Evolutionary conservation across 2,888 invertebrate species (phyloP).

Genomic region (Anarsia innoxiella): DNA sequence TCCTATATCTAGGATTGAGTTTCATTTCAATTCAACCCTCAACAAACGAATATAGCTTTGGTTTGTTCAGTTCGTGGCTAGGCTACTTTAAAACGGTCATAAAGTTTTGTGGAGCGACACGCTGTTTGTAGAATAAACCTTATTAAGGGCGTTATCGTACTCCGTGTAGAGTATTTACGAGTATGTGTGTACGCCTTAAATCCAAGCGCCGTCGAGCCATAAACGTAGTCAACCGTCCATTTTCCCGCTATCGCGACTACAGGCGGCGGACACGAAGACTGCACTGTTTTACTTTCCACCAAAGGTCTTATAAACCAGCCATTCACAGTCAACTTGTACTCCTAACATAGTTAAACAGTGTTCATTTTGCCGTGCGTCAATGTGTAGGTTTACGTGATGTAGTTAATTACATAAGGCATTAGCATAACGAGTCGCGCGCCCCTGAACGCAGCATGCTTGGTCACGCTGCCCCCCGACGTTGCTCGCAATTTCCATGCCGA

Average conservation of each 20-base stretch:
- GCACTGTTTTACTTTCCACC: conserved; percentile 16
- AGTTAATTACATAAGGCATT: conserved; percentile 33
- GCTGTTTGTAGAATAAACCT: conserved; percentile 47
- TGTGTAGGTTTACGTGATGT: conserved; percentile 1
- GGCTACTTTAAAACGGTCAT: conserved; percentile 18
- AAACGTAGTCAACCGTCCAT: conserved; percentile 74
- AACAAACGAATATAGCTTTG: too few species aligned
- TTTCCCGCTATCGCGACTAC: conserved; percentile 67
- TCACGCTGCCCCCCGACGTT: conserved; percentile 68
- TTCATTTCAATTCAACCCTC: too few species aligned
- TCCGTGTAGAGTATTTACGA: conserved; percentile 56
- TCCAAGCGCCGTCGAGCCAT: conserved; percentile 60
- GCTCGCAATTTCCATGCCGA: conserved; percentile 66
- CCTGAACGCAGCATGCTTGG: conserved; percentile 74
- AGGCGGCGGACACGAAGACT: conserved; percentile 60
- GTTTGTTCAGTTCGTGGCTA: not conserved
- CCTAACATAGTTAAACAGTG: too few species aligned
- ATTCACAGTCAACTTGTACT: too few species aligned
- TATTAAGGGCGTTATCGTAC: conserved; percentile 57
- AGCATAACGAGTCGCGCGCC: conserved; percentile 70
- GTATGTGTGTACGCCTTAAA: conserved; percentile 53
- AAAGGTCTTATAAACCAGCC: too few species aligned
- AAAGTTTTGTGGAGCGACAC: conserved; percentile 36
- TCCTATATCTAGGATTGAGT: too few species aligned
- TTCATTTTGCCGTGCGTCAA: too few species aligned